These are phyloP conservation scores for Coleophora deauratella DNA, from an alignment of 2,888 invertebrate genomes.

Conservation along the genomic window DNA sequence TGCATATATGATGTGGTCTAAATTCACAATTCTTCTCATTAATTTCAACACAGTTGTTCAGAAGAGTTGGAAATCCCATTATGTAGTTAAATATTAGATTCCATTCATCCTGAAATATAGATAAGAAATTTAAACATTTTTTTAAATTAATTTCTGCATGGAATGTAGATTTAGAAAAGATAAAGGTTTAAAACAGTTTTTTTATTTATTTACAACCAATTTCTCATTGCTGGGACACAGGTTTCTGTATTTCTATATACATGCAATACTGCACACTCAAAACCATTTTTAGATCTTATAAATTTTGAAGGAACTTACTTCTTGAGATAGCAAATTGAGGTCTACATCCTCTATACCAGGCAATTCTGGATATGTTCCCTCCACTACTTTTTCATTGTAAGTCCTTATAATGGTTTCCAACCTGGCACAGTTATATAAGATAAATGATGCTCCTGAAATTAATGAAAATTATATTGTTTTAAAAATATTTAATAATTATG, in stretches of 20 bases:
- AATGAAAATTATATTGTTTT: too few species aligned
- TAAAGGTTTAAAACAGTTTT: too few species aligned
- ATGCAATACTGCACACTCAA: too few species aligned
- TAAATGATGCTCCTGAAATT: constrained; percentile 80
- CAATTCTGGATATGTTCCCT: constrained; percentile 75
- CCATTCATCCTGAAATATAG: constrained; percentile 83
- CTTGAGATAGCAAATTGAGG: constrained; percentile 76
- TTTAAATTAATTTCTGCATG: too few species aligned
- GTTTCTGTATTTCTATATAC: too few species aligned
- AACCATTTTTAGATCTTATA: too few species aligned
- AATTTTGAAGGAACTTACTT: constrained; percentile 69
- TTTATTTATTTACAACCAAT: too few species aligned
- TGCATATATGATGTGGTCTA: constrained; percentile 77
- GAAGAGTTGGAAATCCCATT: constrained; percentile 76
- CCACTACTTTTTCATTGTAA: constrained; percentile 72
- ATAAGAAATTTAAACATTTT: background rate
- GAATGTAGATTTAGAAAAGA: too few species aligned
- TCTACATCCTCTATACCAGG: constrained; percentile 74
- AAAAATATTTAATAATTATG: too few species aligned
- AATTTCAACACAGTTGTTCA: constrained; percentile 67
- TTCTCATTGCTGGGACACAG: too few species aligned
- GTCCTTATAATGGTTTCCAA: constrained; percentile 78
- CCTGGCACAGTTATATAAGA: constrained; percentile 85
- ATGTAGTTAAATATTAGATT: constrained; percentile 79
- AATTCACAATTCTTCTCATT: constrained; percentile 65